These are phyloP conservation scores for Carterocephalus palaemon DNA, from an alignment of 2,888 invertebrate species.

Conservation along the genomic window DNA sequence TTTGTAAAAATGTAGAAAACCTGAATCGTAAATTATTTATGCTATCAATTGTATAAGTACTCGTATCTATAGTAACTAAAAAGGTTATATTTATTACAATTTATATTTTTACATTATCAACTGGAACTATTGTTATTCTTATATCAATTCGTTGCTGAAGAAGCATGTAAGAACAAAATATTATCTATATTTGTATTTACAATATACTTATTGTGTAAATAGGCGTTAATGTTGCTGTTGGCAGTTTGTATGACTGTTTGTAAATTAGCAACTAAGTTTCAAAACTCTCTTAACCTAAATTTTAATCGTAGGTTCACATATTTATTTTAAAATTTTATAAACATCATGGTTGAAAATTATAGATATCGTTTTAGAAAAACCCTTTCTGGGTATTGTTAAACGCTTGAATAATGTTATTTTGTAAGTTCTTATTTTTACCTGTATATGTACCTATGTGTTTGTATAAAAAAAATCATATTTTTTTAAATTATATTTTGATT, in stretches of 20 bases:
- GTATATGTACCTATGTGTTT: too few relatives aligned
- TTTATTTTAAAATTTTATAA: not conserved
- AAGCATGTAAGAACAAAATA: too few relatives aligned
- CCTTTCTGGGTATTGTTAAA: too few relatives aligned
- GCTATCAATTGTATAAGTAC: slow-evolving; percentile 11
- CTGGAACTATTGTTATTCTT: not conserved
- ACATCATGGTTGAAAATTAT: too few relatives aligned
- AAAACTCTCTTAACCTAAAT: not conserved
- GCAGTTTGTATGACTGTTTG: not conserved
- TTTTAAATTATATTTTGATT: too few relatives aligned
- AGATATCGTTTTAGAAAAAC: too few relatives aligned
- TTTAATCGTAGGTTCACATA: not conserved
- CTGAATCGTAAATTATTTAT: slow-evolving; percentile 7
- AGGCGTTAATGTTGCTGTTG: not conserved
- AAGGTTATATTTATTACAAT: not conserved
- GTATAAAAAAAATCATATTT: too few relatives aligned
- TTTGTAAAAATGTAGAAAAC: slow-evolving; percentile 20
- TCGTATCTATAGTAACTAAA: too few relatives aligned
- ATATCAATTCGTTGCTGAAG: slow-evolving; percentile 12
- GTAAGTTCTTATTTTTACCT: too few relatives aligned
- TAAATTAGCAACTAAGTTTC: not conserved
- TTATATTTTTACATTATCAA: too few relatives aligned
- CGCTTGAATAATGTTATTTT: too few relatives aligned
- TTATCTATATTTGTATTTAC: too few relatives aligned
- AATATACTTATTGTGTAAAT: not conserved